These are phyloP conservation scores for Cheiracanthium punctorium DNA, from an alignment of 2,888 invertebrate species.

Conservation along the genomic window DNA sequence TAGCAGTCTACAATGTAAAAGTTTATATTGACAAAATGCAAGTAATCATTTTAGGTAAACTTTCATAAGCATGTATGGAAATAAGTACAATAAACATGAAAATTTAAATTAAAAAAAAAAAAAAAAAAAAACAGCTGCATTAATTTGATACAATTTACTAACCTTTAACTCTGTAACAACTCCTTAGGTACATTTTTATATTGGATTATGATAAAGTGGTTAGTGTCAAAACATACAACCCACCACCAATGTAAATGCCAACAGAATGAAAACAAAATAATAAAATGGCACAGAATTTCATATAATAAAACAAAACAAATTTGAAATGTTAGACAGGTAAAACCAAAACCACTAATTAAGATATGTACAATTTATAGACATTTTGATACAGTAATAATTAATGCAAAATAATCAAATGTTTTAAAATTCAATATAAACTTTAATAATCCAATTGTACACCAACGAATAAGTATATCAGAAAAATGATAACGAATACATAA, in stretches of 20 bases:
- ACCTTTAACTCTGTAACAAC: too few relatives aligned
- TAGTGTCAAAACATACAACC: neutral
- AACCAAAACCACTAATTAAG: constrained; percentile 2
- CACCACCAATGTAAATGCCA: neutral
- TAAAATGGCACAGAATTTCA: neutral
- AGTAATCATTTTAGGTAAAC: too few relatives aligned
- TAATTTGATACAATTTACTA: neutral
- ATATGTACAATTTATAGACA: constrained; percentile 7
- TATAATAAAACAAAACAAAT: neutral
- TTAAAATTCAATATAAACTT: constrained; percentile 4
- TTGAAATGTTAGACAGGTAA: neutral
- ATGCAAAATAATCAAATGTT: neutral
- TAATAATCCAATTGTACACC: neutral
- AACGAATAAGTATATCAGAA: neutral
- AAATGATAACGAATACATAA: neutral
- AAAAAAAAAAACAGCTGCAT: too few relatives aligned
- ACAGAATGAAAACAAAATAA: constrained; percentile 10
- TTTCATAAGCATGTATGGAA: too few relatives aligned
- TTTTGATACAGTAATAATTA: neutral
- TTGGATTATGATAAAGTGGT: too few relatives aligned
- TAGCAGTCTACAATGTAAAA: too few relatives aligned
- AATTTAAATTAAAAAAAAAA: too few relatives aligned
- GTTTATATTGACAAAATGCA: too few relatives aligned
- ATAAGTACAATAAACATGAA: too few relatives aligned
- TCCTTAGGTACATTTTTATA: too few relatives aligned